Evolutionary conservation across 2,888 invertebrate genomes (phyloP).

Genomic region (Tromatobia lineatoria): DNA sequence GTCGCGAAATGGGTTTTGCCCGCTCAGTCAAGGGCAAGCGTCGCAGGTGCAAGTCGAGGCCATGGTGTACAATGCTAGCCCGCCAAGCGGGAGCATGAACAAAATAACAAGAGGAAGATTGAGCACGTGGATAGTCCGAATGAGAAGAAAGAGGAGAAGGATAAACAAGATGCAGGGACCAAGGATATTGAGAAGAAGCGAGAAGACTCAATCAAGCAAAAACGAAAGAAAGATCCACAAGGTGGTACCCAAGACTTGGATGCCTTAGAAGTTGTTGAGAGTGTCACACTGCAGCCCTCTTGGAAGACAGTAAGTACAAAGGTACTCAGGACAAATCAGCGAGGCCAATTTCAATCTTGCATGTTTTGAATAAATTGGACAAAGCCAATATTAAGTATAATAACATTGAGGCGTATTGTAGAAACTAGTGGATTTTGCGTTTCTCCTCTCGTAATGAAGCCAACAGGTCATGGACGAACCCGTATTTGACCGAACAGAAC

Average conservation of each 20-base stretch:
- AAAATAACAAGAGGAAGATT: conserved; percentile 1
- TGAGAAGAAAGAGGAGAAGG: background rate
- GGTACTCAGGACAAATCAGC: background rate
- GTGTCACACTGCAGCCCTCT: background rate
- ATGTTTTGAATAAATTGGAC: background rate
- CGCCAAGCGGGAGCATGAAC: background rate
- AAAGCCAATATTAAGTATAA: conserved; percentile 13
- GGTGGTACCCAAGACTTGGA: background rate
- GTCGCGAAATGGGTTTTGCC: background rate
- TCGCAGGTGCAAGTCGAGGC: background rate
- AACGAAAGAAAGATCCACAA: no score
- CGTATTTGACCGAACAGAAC: background rate
- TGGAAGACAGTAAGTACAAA: background rate
- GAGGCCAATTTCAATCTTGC: background rate
- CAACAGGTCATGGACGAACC: background rate
- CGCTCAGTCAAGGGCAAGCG: background rate
- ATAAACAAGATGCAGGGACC: background rate
- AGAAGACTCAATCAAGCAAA: background rate
- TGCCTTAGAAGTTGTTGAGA: background rate
- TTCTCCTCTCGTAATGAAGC: conserved; percentile 16
- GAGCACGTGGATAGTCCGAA: background rate
- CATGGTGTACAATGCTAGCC: background rate
- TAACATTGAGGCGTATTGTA: conserved; percentile 8
- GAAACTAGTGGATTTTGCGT: conserved; percentile 20
- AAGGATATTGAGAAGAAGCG: background rate